Conservation (phyloP, 2,888 invertebrate species). For the Hemithea aestivaria region DNA sequence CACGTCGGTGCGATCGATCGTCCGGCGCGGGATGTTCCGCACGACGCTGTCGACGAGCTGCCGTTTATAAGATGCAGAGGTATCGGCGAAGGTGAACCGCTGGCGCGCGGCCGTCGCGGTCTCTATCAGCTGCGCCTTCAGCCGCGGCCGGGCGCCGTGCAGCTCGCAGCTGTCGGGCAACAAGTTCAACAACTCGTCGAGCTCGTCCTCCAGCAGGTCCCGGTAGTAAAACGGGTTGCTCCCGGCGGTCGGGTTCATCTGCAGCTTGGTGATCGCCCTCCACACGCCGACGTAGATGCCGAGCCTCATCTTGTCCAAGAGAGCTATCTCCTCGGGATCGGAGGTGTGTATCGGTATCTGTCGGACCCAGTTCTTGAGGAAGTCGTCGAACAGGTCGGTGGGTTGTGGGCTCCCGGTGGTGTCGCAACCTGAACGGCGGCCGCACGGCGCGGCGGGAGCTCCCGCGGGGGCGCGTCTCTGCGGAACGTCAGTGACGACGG, state of each 20-base stretch:
- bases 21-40: slow-evolving; percentile 32
- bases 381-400: slow-evolving; percentile 38
- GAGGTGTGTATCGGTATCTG: slow-evolving; percentile 40
- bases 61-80: slow-evolving; percentile 41
- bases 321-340: slow-evolving; percentile 28
- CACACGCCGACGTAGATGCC: slow-evolving; percentile 49
- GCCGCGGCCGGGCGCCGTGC: slow-evolving; percentile 31
- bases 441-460: too few relatives aligned
- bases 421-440: too few relatives aligned
- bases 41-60: slow-evolving; percentile 42
- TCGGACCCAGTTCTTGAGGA: slow-evolving; percentile 43
- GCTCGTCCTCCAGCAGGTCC: slow-evolving; percentile 53
- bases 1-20: slow-evolving; percentile 18
- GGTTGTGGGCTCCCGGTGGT: slow-evolving; percentile 8
- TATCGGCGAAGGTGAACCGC: slow-evolving; percentile 26
- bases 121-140: slow-evolving; percentile 49
- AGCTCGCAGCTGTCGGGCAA: slow-evolving; percentile 49
- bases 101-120: slow-evolving; percentile 42
- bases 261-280: slow-evolving; percentile 48
- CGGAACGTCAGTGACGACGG: too few relatives aligned
- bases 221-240: slow-evolving; percentile 46
- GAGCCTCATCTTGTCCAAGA: slow-evolving; percentile 38
- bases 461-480: too few relatives aligned
- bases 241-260: slow-evolving; percentile 41
- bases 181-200: slow-evolving; percentile 46